Conservation (phyloP, 2,113 vertebrate species). For the Dromaius novaehollandiae region DNA sequence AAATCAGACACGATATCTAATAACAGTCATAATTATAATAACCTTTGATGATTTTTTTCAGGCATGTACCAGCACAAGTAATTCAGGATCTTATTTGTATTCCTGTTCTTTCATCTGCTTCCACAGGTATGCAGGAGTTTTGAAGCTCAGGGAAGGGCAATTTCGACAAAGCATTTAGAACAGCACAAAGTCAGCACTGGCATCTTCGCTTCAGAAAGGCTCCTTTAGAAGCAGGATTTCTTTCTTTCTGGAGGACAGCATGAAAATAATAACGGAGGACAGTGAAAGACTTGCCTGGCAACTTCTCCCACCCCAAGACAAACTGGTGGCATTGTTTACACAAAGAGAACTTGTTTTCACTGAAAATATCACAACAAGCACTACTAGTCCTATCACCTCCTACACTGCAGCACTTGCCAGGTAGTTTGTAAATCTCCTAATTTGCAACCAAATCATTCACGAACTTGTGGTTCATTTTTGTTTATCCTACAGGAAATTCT, state of each 20-base stretch:
- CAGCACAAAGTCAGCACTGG: background rate
- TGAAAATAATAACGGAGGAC: background rate
- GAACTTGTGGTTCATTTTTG: slow-evolving; percentile 44
- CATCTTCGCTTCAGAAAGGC: background rate
- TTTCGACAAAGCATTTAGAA: slow-evolving; percentile 32
- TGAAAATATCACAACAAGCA: accelerated
- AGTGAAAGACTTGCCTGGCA: background rate
- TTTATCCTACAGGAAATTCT: slow-evolving; percentile 54
- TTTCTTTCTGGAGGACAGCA: background rate
- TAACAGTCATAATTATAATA: slow-evolving; percentile 64
- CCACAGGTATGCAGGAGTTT: slow-evolving; percentile 12
- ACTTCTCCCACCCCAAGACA: background rate
- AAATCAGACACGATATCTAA: slow-evolving; percentile 57
- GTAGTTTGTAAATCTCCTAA: slow-evolving; percentile 18
- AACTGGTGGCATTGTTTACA: background rate
- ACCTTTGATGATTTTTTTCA: slow-evolving; percentile 66
- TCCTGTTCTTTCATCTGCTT: slow-evolving; percentile 38
- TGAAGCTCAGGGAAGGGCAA: slow-evolving; percentile 35
- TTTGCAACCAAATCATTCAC: background rate
- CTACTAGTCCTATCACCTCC: background rate
- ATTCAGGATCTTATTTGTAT: slow-evolving; percentile 38
- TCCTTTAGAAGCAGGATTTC: background rate
- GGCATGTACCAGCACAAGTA: slow-evolving; percentile 55
- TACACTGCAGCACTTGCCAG: background rate
- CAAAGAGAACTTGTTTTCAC: background rate